phyloP scores from a whole-genome alignment of 2,797 vertebrate species.

The Poeciliopsis paucimaculata region DNA sequence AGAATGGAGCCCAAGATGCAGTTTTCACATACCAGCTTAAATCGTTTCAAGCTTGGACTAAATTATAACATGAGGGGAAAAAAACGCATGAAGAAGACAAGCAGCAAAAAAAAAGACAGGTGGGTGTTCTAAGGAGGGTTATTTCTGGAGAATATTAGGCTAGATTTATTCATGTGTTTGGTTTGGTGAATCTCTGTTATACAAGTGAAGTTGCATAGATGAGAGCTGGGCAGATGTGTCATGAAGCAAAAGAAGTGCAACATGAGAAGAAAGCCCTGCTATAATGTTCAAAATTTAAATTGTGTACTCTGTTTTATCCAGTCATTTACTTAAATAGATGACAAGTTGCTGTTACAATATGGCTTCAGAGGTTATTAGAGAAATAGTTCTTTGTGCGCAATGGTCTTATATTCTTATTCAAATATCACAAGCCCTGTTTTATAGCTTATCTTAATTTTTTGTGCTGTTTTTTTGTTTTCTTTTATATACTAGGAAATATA shows the following conservation, averaged over 20 bases:
- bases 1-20: conserved; percentile 49
- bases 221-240: neutral
- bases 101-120: conserved; percentile 57
- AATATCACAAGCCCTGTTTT: neutral
- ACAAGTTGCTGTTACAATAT: neutral
- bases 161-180: neutral
- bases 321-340: neutral
- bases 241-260: neutral
- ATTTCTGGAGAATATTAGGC: neutral
- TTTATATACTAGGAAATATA: neutral
- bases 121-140: conserved; percentile 47
- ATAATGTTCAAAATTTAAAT: neutral
- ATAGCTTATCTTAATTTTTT: neutral
- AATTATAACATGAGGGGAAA: neutral
- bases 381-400: neutral
- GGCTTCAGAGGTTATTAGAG: neutral
- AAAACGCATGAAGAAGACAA: conserved; percentile 22
- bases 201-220: neutral
- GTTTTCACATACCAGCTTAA: conserved; percentile 44
- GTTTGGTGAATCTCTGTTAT: neutral
- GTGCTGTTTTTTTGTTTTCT: neutral
- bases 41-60: conserved; percentile 47
- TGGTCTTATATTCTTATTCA: neutral
- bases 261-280: neutral
- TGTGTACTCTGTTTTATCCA: neutral